Base-by-base conservation (phyloP, 2,797 vertebrate species). In the Oreochromis mossambicus region DNA sequence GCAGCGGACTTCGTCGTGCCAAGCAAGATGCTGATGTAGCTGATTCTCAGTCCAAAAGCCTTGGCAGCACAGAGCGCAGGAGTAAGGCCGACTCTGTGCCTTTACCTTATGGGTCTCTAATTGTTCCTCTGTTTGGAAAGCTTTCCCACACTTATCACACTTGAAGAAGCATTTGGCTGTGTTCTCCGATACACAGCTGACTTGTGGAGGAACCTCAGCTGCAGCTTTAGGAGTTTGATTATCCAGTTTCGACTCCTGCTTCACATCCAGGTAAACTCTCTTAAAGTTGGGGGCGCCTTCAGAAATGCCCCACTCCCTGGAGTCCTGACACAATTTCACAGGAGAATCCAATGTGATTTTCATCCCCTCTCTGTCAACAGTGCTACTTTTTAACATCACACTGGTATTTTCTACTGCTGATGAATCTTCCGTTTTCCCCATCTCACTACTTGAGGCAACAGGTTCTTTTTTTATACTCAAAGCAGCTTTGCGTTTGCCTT, bases 81-180 rank as follows among this genome's bases (percentile, higher is more conserved):
- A 94, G 75, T 94, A 93, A 2, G 96, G 96, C 15, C 95, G 93
- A 70, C 92, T 95, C 82, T 87, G 96, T 0, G 95, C 93, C 58
- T 94, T 92, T 29, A 90, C 86, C 85, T 93, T 96, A 41, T 97
- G 97, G 11, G 54, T 61, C 13, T 77, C 91, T 21, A 97, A 51
- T 7, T 96, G 95, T 21, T 94, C 94, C 81, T 95, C 94, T 0
- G 94, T 96, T 43, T 94, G 95, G 87, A 97, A 97, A 2, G 95
- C 96, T 92, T 97, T 97, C 3, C 96, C 97, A 81, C 97, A 97
- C 82, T 96, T 96, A 6, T 93, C 91, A 56, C 97, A 97, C 87
- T 96, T 97, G 70, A 95, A 97, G 78, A 97, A 90, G 86, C 82
- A 97, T 92, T 95, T 96, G 5, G 86, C 80, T 3, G 91, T 38